Evolutionary conservation across 2,888 invertebrate species (phyloP), one percentile per base, ranked within the genome.

Genomic region (Scaptomyza cyrtandrae): DNA sequence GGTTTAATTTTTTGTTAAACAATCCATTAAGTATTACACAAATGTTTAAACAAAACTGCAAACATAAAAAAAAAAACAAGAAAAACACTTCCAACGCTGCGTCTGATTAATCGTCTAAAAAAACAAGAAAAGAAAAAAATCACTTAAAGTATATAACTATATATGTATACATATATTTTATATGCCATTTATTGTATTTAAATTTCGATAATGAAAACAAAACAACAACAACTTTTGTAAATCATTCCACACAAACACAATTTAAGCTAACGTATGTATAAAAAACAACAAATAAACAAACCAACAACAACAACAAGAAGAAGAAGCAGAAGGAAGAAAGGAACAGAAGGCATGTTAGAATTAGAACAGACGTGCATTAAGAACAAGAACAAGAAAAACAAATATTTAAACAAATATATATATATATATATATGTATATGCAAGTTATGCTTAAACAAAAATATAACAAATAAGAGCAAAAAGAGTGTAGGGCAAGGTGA

Each of bases 151-250:
- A 62, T 67, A 71, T 56, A 16, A 24, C 33, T 63, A 44, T 35
- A 57, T 66, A 71, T 75, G 71, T 86, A 80, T 82, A 70, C 71
- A 72, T 86, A 86, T 84, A 81, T 85, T 84, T 84, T 85, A 74
- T 87, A 84, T 85, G 84, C 87, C 86, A 86, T 87, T 85, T 85
- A 85, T 85, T 85, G 79, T 86, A 87, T 85, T 85, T 85, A 77
- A 83, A 86, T 45, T 86, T 70, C 52, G 31, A 78, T 59, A 69
- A 49, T 39, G 59, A 65, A 62, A 74, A 50, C 39, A 52, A 65
- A 57, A 56, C 31, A 63, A 65, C 31, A 62, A 44, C 43, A 71
- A 56, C 53, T 86, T 78, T 82, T 87, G 85, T 85, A 82, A 87
- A 87, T 85, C 84, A 85, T 87, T 87, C 87, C 85, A 83, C 77